Base-by-base conservation (phyloP, 1,140 invertebrate species). In the Dreissena rostriformis region DNA sequence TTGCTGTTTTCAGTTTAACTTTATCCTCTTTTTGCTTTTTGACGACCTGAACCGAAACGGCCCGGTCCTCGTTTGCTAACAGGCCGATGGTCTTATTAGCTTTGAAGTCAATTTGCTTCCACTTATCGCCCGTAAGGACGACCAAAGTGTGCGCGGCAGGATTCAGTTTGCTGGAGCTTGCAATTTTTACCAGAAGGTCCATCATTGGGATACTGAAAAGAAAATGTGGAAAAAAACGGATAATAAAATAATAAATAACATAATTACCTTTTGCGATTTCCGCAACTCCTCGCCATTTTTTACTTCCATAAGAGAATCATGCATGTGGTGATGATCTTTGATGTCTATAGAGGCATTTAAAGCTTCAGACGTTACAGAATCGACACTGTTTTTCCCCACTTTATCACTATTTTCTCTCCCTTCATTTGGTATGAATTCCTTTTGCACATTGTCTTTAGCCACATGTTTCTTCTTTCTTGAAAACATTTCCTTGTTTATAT, bases 61-160 rank as follows among this genome's bases (percentile, higher is more conserved):
- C 71, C 57, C 74, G 24, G 22, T 73, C 72, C 57, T 65, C 80
- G 6, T 94, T 93, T 88, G 94, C 94, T 82, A 95, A 87, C 10
- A 94, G 94, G 61, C 95, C 96, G 72, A 97, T 96, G n/a, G 96
- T 96, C 70, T 96, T 97, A 91, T 96, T 96, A 6, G 96, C 96
- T 91, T 96, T 96, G 94, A 96, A 97, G 61, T 95, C 95, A 86
- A 96, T 91, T 86, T 95, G 92, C 66, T 91, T 89, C 75, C 95
- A 95, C 5, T 86, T 90, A 80, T 94, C 94, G 67, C 95, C 95
- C 57, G 95, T 94, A n/a, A 93, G 93, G 28, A 93, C 91, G 5
- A 96, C 95, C n/a, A 97, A 93, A n/a, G 95, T 95, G 92, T 97
- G 95, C 87, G 94, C 95, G 61, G 95, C 96, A 14, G 96, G 96